Evolutionary conservation across 2,888 invertebrate genomes (phyloP).

Genomic region (Caenorhabditis imperialis): DNA sequence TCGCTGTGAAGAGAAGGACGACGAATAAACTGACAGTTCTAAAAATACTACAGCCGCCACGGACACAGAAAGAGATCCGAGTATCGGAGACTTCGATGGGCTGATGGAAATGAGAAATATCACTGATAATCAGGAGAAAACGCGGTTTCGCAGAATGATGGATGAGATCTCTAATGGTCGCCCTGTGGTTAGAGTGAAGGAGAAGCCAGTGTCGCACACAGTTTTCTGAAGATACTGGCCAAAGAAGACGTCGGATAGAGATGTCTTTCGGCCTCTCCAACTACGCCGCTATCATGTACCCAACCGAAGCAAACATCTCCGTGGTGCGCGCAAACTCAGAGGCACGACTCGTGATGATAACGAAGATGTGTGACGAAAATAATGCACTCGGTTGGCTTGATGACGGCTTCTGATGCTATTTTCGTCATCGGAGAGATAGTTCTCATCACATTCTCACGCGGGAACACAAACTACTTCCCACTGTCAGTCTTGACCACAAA

Average conservation of each 20-base stretch:
- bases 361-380: constrained; percentile 21
- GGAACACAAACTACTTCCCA: constrained; percentile 27
- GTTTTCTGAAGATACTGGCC: constrained; percentile 45
- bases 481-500: neutral
- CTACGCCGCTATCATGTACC: constrained; percentile 45
- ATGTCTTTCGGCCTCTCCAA: constrained; percentile 28
- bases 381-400: constrained; percentile 30
- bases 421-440: too few relatives aligned
- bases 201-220: constrained; percentile 46
- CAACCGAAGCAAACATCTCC: constrained; percentile 49
- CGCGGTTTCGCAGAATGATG: constrained; percentile 38
- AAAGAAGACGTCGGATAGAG: constrained; percentile 22
- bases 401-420: constrained; percentile 15
- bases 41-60: constrained; percentile 36
- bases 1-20: constrained; percentile 27
- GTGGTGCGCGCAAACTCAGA: constrained; percentile 43
- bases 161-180: constrained; percentile 55
- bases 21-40: constrained; percentile 24
- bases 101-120: constrained; percentile 19
- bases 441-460: constrained; percentile 10
- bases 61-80: constrained; percentile 23
- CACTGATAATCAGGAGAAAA: constrained; percentile 11
- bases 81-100: constrained; percentile 15
- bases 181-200: constrained; percentile 48
- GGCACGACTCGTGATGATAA: constrained; percentile 37